phyloP scores from a whole-genome alignment of 2,113 vertebrate genomes.

The Nothoprocta perdicaria region DNA sequence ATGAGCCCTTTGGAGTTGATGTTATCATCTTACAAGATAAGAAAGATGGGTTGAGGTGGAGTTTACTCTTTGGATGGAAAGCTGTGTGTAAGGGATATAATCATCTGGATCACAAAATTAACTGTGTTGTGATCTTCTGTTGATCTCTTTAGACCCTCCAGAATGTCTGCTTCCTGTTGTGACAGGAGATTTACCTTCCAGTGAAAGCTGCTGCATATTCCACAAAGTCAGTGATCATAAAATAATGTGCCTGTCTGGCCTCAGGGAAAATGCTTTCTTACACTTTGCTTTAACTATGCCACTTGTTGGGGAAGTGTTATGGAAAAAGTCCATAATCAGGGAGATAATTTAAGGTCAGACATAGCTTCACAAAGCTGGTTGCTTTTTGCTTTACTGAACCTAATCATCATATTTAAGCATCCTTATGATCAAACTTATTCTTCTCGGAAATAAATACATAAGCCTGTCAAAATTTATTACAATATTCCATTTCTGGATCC shows the following conservation, averaged over 20 bases:
- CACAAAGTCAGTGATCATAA: background rate
- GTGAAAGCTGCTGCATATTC: background rate
- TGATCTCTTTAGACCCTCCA: background rate
- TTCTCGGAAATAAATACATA: background rate
- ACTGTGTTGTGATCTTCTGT: background rate
- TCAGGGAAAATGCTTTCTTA: background rate
- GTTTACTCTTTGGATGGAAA: background rate
- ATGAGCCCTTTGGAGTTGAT: background rate
- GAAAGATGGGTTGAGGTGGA: background rate
- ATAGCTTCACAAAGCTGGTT: background rate
- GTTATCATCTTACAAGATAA: background rate
- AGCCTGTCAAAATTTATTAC: background rate
- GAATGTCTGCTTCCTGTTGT: background rate
- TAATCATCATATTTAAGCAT: background rate
- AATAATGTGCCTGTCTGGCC: background rate
- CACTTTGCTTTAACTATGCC: background rate
- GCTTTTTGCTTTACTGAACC: background rate
- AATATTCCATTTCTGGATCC: background rate
- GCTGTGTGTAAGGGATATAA: background rate
- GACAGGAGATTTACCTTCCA: background rate
- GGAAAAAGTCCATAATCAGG: background rate
- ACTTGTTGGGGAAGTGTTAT: background rate
- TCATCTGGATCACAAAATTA: background rate
- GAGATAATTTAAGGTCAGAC: background rate
- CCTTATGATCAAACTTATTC: background rate